Evolutionary conservation across 2,888 invertebrate species (phyloP), one percentile per base, ranked within the genome.

Genomic region (Taenaris catops): DNA sequence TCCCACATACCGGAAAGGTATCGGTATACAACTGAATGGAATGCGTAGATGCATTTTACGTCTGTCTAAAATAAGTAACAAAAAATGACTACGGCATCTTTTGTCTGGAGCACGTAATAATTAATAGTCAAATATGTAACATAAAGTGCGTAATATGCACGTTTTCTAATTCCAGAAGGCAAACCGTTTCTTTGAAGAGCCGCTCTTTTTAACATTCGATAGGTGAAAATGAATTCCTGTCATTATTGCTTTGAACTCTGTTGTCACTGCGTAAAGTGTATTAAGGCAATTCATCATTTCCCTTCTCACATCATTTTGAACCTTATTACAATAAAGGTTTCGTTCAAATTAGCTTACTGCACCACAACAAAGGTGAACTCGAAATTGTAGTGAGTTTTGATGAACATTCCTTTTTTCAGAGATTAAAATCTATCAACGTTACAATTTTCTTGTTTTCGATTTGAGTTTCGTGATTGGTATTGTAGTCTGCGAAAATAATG

Each of bases 221-320:
- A 51, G 45, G 46, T 49, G 48, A 47, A 48, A 53, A 51, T 48
- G 44, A 51, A 46, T 44, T 49, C 44, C 33, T 44, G 34, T 43
- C 45, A 43, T 49, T 49, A 43, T 48, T 48, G 39, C 45, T 51
- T 45, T 45, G 49, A 48, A 48, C 51, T 51, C 43, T 46, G 47
- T 43, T 47, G 42, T 37, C 48, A 44, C 42, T 43, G 29, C 40
- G 42, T 38, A 41, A 46, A 46, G 38, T 39, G 36, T 44, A 38
- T 39, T 32, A 37, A 36, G 37, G 36, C 34, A 35, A 35, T 41
- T 38, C 24, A 21, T 39, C 8, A 34, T 38, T 17, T 7, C 4
- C 10, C n/a, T n/a, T n/a, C n/a, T 8, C 1, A 8, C 6, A 3
- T 23, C 3, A 39, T 10, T 32, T 42, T 27, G 11, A 19, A 35